phyloP scores from a whole-genome alignment of 2,797 vertebrate species.

The Intellagama lesueurii region DNA sequence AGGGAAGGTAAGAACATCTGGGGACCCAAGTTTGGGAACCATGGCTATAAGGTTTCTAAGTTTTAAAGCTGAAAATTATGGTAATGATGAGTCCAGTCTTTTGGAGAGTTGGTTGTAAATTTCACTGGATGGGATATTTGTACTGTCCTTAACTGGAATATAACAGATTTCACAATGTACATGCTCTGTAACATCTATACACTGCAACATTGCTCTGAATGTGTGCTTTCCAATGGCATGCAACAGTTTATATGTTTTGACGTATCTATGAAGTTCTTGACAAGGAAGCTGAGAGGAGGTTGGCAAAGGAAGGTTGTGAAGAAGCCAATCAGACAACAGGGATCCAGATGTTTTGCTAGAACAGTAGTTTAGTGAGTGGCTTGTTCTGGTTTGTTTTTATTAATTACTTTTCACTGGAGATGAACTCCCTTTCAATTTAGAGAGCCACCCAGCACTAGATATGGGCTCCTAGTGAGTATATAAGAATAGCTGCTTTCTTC shows the following conservation, averaged over 20 bases:
- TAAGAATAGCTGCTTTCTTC: constrained; percentile 23
- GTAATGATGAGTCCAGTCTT: neutral
- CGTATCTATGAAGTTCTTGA: neutral
- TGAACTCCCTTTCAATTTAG: neutral
- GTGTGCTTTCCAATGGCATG: neutral
- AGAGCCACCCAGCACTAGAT: neutral
- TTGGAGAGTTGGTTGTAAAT: neutral
- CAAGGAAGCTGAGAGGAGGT: neutral
- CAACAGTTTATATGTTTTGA: neutral
- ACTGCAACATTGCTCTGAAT: neutral
- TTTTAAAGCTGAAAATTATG: neutral
- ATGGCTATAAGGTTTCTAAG: too few relatives aligned
- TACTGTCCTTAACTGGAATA: neutral
- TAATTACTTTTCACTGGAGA: constrained; percentile 17
- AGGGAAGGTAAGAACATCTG: too few relatives aligned
- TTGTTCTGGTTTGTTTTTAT: neutral
- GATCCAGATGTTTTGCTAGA: neutral
- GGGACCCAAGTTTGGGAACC: too few relatives aligned
- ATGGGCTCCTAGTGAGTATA: neutral
- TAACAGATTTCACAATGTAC: neutral
- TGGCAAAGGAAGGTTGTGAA: neutral
- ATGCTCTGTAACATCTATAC: neutral
- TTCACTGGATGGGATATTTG: neutral
- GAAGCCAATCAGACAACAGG: neutral
- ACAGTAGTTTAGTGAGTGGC: neutral